phyloP scores from a whole-genome alignment of 1,140 invertebrate species.

The Cecropterus lyciades region DNA sequence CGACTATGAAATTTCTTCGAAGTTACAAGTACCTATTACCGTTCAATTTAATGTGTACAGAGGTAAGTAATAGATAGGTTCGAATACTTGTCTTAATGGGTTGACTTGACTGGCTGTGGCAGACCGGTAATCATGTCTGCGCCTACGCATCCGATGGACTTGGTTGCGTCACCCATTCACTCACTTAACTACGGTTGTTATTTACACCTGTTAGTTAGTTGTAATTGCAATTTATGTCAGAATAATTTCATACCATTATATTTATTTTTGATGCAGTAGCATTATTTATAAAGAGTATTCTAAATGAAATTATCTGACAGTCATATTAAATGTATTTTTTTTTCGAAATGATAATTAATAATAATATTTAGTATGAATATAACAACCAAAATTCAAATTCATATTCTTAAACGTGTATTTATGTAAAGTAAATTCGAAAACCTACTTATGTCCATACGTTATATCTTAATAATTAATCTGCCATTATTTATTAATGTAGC shows the following conservation, averaged over 20 bases:
- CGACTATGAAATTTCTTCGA: neutral
- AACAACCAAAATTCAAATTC: no score
- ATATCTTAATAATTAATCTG: no score
- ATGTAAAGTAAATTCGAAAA: no score
- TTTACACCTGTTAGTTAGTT: conserved; percentile 27
- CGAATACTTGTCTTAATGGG: conserved; percentile 35
- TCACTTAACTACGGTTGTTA: conserved; percentile 26
- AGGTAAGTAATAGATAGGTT: conserved; percentile 25
- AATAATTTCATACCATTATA: conserved; percentile 1
- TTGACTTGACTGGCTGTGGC: conserved; percentile 4
- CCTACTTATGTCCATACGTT: no score
- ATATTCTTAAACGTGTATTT: no score
- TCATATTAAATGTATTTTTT: no score
- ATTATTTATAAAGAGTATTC: neutral
- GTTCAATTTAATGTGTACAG: conserved; percentile 22
- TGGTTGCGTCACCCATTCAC: conserved; percentile 65
- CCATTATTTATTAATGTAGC: no score
- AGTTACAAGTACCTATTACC: conserved; percentile 15
- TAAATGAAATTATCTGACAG: no score
- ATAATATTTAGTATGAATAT: no score
- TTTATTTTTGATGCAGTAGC: neutral
- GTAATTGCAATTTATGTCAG: neutral
- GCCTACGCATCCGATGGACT: conserved; percentile 40
- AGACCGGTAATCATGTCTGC: conserved; percentile 28
- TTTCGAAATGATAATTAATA: no score